phyloP scores from a whole-genome alignment of 2,113 vertebrate genomes.

The Emydocephalus ijimae region DNA sequence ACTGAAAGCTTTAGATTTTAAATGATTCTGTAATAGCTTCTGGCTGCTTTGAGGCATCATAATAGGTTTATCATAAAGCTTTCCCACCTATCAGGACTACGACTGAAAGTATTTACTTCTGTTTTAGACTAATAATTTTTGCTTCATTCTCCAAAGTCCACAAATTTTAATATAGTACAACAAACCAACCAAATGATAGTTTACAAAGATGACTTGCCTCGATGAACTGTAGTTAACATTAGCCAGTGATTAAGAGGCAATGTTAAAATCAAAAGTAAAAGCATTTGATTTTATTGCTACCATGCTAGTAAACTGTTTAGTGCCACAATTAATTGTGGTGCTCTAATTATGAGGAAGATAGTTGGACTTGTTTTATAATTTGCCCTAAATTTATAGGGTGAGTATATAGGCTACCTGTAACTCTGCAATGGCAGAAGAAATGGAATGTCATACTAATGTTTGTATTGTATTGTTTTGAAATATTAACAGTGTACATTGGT shows the following conservation, averaged over 20 bases:
- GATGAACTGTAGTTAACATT: neutral
- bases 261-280: neutral
- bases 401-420: neutral
- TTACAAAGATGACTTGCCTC: neutral
- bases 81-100: neutral
- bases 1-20: neutral
- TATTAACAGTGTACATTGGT: neutral
- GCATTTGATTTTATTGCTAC: neutral
- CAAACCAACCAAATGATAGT: neutral
- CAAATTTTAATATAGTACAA: neutral
- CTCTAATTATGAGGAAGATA: neutral
- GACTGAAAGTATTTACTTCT: neutral
- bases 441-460: neutral
- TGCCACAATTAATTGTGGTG: neutral
- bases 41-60: neutral
- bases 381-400: neutral
- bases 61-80: neutral
- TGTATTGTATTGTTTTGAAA: neutral
- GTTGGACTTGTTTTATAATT: neutral
- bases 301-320: neutral
- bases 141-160: neutral
- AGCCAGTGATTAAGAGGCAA: neutral
- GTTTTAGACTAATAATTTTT: neutral
- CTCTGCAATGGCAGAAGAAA: neutral
- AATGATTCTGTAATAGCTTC: neutral